Conservation (phyloP, 1,140 invertebrate genomes). For the Triops longicaudatus region DNA sequence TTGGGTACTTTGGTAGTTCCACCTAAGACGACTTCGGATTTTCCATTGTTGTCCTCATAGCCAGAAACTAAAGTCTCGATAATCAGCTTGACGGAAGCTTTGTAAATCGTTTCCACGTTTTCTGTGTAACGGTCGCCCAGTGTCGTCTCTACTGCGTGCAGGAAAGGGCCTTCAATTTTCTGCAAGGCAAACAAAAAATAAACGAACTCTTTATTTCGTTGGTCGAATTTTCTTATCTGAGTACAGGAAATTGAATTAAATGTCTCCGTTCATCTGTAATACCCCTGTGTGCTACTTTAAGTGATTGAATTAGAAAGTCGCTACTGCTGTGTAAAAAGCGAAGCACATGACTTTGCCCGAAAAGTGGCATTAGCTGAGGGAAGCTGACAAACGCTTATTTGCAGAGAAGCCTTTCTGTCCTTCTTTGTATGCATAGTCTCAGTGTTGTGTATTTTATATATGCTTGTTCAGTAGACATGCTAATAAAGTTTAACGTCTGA, state of each 20-base stretch:
- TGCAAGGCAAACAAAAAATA: conserved; percentile 48
- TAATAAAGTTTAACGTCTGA: no score
- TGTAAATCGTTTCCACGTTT: conserved; percentile 84
- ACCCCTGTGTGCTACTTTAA: no score
- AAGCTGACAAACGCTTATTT: no score
- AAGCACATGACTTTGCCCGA: no score
- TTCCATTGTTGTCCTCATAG: conserved; percentile 50
- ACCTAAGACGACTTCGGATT: conserved; percentile 27
- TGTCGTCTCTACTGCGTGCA: conserved; percentile 72
- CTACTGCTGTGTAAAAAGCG: no score
- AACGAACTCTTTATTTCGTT: background rate
- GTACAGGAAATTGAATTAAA: background rate
- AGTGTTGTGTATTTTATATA: no score
- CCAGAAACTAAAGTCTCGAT: conserved; percentile 74
- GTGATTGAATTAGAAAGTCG: no score
- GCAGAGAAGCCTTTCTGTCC: no score
- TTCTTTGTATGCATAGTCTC: no score
- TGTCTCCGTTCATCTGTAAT: background rate
- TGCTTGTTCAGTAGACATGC: no score
- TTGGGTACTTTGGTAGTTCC: background rate
- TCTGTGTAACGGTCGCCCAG: conserved; percentile 80
- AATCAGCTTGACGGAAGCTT: conserved; percentile 83
- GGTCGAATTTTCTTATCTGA: background rate
- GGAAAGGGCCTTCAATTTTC: conserved; percentile 83
- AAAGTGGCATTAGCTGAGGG: no score